Conservation (phyloP, 2,797 vertebrate genomes). For the Tarsius wallacei region DNA sequence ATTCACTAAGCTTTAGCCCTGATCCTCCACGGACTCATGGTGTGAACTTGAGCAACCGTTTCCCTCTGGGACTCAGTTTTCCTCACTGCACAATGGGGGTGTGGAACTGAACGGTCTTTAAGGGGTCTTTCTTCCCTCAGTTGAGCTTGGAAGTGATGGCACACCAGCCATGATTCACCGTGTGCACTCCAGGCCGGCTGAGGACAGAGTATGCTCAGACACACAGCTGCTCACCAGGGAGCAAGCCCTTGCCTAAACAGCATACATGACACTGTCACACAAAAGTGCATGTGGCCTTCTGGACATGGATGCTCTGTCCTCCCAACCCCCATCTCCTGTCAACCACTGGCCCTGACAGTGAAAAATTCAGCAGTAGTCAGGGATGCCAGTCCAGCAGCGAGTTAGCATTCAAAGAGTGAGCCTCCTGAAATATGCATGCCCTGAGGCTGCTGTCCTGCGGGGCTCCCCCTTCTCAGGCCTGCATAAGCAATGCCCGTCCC, state of each 20-base stretch:
- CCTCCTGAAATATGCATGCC: constrained; percentile 77
- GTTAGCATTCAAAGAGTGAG: constrained; percentile 81
- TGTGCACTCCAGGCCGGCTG: neutral
- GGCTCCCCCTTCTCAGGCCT: constrained; percentile 60
- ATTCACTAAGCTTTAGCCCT: neutral
- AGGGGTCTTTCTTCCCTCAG: neutral
- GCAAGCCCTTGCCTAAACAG: neutral
- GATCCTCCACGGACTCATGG: neutral
- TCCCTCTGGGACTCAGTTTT: neutral
- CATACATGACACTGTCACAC: neutral
- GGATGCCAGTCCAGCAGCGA: constrained; percentile 52
- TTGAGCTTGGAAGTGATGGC: neutral
- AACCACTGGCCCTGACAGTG: constrained; percentile 68
- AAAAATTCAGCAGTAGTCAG: constrained; percentile 78
- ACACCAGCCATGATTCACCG: neutral
- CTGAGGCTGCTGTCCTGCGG: constrained; percentile 70
- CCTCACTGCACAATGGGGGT: neutral
- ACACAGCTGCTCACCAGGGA: neutral
- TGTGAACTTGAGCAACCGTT: neutral
- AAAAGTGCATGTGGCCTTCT: neutral
- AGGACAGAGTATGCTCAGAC: neutral
- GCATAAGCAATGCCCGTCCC: neutral
- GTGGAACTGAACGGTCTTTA: neutral
- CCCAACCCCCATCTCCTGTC: constrained; percentile 59
- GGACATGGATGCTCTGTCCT: neutral